Evolutionary conservation across 2,888 invertebrate species (phyloP).

Genomic region (Drosophila subquinaria): DNA sequence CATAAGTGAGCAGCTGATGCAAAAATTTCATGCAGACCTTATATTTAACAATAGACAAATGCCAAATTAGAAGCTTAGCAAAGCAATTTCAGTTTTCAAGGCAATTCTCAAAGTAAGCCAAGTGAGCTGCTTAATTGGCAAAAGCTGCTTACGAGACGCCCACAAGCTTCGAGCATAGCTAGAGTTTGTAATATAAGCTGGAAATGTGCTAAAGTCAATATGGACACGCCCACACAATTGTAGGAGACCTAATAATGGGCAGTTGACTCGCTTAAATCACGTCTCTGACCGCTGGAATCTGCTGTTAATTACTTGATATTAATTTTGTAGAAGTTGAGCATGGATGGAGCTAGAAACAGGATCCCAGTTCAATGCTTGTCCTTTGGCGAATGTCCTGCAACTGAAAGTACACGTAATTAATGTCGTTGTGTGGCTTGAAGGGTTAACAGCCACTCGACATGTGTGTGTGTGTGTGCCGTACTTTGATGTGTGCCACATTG

Average conservation of each 20-base stretch:
- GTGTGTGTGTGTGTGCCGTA: conserved; percentile 12
- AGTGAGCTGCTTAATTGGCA: conserved; percentile 72
- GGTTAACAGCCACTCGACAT: conserved; percentile 51
- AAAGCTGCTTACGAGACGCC: conserved; percentile 64
- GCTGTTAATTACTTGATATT: conserved; percentile 85
- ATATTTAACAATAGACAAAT: conserved; percentile 46
- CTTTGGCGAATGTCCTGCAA: conserved; percentile 7
- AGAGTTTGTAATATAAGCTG: conserved; percentile 17
- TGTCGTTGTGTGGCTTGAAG: conserved; percentile 78
- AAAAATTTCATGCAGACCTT: conserved; percentile 5
- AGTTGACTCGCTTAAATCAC: conserved; percentile 74
- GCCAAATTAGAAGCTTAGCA: conserved; percentile 52
- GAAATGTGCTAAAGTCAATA: conserved; percentile 61
- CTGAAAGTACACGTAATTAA: conserved; percentile 71
- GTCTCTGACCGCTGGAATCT: conserved; percentile 70
- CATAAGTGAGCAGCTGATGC: conserved; percentile 50
- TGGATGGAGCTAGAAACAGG: background rate
- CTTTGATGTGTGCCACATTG: conserved; percentile 43
- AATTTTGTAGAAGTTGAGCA: conserved; percentile 78
- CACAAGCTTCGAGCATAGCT: conserved; percentile 10
- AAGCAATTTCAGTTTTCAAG: conserved; percentile 58
- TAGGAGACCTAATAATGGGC: conserved; percentile 26
- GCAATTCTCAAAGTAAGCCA: conserved; percentile 39
- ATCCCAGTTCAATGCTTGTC: background rate
- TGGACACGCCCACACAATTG: conserved; percentile 57